A percentile compares a stretch with the other conserved stretches of the same genome.
phyloP scores from a whole-genome alignment of 2,888 invertebrate genomes.

The Ernsta delagoae region DNA sequence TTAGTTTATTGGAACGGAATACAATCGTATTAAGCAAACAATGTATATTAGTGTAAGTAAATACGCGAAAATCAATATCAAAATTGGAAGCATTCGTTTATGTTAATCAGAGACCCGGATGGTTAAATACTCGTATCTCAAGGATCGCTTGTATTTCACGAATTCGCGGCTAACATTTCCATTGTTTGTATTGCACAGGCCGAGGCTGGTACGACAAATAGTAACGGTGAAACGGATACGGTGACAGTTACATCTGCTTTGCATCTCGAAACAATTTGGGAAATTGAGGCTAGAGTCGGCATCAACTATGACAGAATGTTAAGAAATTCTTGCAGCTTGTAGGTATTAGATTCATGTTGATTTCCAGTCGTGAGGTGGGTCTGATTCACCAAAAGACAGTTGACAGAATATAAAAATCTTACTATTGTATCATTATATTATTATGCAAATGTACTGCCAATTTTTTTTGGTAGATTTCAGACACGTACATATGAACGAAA shows the following conservation, averaged over 20 bases:
- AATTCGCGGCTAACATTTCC: slow-evolving; percentile 21
- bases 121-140: not conserved
- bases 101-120: no score
- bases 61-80: no score
- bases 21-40: no score
- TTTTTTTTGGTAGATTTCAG: not conserved
- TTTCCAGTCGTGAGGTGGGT: not conserved
- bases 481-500: not conserved
- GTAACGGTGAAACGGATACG: slow-evolving; percentile 6
- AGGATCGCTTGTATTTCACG: slow-evolving; percentile 14
- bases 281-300: slow-evolving; percentile 5
- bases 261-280: slow-evolving; percentile 16
- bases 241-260: slow-evolving; percentile 10
- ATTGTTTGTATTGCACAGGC: slow-evolving; percentile 20
- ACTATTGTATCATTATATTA: no score
- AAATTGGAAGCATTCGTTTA: no score
- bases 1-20: no score
- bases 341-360: not conserved
- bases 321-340: not conserved
- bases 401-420: no score
- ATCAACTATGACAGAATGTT: slow-evolving; percentile 7
- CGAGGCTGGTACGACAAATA: slow-evolving; percentile 15
- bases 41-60: no score
- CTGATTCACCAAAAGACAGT: no score
- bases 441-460: no score